Percentiles rank a stretch among this genome's conserved stretches.
phyloP scores from a whole-genome alignment of 2,888 invertebrate species.

The Brenthis hecate region DNA sequence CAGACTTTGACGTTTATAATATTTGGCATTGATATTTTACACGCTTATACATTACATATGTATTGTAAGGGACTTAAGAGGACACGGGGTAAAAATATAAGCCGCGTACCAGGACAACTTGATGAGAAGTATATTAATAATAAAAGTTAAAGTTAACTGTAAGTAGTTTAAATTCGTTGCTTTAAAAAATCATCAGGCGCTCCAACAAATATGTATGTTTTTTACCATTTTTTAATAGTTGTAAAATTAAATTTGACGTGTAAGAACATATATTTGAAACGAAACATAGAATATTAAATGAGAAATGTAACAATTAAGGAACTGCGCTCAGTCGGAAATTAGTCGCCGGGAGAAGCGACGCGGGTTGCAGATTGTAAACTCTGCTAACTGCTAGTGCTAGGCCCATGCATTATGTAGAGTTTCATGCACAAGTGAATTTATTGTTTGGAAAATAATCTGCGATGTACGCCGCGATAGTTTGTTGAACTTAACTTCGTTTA shows the following conservation, averaged over 20 bases:
- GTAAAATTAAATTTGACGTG: slow-evolving; percentile 1
- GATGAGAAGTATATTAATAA: too few species aligned
- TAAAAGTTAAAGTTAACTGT: too few species aligned
- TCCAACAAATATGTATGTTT: not conserved
- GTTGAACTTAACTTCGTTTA: slow-evolving; percentile 28
- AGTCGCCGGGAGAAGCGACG: slow-evolving; percentile 62
- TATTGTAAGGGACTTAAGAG: not conserved
- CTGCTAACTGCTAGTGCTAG: slow-evolving; percentile 31
- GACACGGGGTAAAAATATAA: too few species aligned
- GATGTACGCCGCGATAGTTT: slow-evolving; percentile 25
- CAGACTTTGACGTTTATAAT: too few species aligned
- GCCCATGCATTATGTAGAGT: slow-evolving; percentile 29
- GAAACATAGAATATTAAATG: slow-evolving; percentile 42
- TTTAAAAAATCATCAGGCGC: too few species aligned
- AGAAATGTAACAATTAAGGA: slow-evolving; percentile 54
- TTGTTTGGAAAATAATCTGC: slow-evolving; percentile 37
- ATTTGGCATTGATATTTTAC: too few species aligned
- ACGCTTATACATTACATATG: not conserved
- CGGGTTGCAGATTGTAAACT: slow-evolving; percentile 56
- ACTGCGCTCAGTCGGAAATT: slow-evolving; percentile 71
- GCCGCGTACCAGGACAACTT: too few species aligned
- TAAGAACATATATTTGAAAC: slow-evolving; percentile 29
- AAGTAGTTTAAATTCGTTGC: too few species aligned
- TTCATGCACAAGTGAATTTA: slow-evolving; percentile 36
- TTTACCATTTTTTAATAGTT: not conserved